Conservation (phyloP, 2,888 invertebrate species). For the Andricus quercusramuli region DNA sequence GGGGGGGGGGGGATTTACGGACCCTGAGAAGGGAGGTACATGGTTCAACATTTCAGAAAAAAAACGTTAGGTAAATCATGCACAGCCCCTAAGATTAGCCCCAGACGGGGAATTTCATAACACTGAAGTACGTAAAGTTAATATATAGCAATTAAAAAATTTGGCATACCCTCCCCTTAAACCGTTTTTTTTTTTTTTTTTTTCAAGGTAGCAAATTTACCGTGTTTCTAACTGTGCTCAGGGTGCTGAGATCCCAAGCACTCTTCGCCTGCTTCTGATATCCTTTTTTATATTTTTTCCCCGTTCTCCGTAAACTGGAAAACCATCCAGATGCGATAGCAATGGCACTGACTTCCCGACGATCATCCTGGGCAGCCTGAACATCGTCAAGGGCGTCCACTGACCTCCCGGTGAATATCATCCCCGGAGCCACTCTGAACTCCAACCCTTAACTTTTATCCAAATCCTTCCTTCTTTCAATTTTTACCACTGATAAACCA, state of each 20-base stretch:
- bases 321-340: constrained; percentile 87
- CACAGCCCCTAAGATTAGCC: no score
- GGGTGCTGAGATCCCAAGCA: constrained; percentile 83
- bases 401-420: constrained; percentile 75
- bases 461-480: background rate
- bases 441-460: background rate
- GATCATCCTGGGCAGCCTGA: constrained; percentile 60
- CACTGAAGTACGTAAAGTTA: no score
- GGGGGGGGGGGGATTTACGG: no score
- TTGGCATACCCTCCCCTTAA: no score
- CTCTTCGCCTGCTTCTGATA: constrained; percentile 75
- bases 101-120: no score
- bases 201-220: constrained; percentile 71
- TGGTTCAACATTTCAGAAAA: no score
- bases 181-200: no score
- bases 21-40: no score
- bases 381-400: constrained; percentile 73
- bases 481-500: constrained; percentile 1
- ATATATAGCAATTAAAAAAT: no score
- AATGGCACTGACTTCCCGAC: constrained; percentile 68
- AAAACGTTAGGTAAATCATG: no score
- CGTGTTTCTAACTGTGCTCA: constrained; percentile 76
- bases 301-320: constrained; percentile 86
- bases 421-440: constrained; percentile 50
- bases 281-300: constrained; percentile 71